phyloP scores from a whole-genome alignment of 2,113 vertebrate species.

The Melanocharis versteri region DNA sequence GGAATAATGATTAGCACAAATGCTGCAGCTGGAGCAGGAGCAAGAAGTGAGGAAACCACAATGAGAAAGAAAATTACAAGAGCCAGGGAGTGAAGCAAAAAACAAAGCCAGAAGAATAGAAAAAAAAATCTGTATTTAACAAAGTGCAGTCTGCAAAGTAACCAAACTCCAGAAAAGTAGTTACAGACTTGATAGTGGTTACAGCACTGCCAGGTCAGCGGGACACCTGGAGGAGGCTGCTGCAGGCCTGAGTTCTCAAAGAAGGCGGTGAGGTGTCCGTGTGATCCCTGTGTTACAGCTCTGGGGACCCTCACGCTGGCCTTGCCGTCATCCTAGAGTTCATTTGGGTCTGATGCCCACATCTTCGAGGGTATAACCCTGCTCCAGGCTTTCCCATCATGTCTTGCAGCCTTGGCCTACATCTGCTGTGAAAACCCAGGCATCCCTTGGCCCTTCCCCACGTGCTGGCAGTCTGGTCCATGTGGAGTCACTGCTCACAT shows the following conservation, averaged over 20 bases:
- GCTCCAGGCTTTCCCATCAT: not conserved
- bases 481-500: not conserved
- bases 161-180: not conserved
- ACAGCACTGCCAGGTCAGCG: not conserved
- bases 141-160: not conserved
- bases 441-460: not conserved
- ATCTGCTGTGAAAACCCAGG: not conserved
- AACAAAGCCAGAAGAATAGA: not conserved
- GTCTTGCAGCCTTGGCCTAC: not conserved
- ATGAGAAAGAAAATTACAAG: not conserved
- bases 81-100: not conserved
- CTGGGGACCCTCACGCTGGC: not conserved
- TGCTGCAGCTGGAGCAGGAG: not conserved
- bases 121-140: not conserved
- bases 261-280: rapidly evolving
- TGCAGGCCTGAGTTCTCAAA: not conserved
- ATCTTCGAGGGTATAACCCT: not conserved
- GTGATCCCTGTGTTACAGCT: not conserved
- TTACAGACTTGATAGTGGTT: rapidly evolving
- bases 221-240: not conserved
- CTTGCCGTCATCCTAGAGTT: rapidly evolving
- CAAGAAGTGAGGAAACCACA: not conserved
- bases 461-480: not conserved
- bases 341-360: not conserved
- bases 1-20: not conserved